Evolutionary conservation across 2,797 vertebrate species (phyloP).

Genomic region (Cirrhinus molitorella): DNA sequence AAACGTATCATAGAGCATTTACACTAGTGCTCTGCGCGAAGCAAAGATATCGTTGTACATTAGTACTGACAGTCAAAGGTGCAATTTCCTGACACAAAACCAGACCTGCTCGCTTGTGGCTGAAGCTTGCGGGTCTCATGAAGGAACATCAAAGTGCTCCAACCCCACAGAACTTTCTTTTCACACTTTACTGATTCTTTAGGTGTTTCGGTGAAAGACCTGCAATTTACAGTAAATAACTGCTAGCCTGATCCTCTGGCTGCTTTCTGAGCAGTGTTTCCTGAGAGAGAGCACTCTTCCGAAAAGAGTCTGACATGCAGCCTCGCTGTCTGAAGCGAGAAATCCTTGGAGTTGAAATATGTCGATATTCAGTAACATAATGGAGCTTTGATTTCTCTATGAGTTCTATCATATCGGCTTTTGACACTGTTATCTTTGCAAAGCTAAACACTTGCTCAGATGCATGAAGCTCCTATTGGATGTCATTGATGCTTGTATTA

Average conservation of each 20-base stretch:
- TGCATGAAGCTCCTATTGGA: neutral
- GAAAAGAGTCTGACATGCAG: constrained; percentile 31
- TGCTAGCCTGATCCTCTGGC: constrained; percentile 1
- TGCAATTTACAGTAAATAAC: constrained; percentile 40
- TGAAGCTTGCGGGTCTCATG: constrained; percentile 22
- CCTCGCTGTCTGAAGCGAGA: constrained; percentile 44
- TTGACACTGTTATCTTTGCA: neutral
- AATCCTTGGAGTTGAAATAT: constrained; percentile 38
- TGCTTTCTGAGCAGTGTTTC: neutral
- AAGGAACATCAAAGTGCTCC: constrained; percentile 31
- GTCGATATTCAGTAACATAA: constrained; percentile 49
- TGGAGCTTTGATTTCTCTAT: constrained; percentile 47
- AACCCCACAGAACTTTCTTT: constrained; percentile 32
- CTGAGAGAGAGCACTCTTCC: constrained; percentile 5
- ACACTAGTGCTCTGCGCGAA: neutral
- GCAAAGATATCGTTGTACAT: neutral
- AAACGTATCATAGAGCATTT: neutral
- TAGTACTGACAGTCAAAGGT: neutral
- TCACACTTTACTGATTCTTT: constrained; percentile 20
- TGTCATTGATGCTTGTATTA: neutral
- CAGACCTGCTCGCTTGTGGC: constrained; percentile 26
- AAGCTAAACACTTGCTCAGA: neutral
- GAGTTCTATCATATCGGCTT: neutral
- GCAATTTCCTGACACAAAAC: constrained; percentile 24
- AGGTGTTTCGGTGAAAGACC: constrained; percentile 16